phyloP scores from a whole-genome alignment of 2,888 invertebrate genomes.

The Erebia aethiops region DNA sequence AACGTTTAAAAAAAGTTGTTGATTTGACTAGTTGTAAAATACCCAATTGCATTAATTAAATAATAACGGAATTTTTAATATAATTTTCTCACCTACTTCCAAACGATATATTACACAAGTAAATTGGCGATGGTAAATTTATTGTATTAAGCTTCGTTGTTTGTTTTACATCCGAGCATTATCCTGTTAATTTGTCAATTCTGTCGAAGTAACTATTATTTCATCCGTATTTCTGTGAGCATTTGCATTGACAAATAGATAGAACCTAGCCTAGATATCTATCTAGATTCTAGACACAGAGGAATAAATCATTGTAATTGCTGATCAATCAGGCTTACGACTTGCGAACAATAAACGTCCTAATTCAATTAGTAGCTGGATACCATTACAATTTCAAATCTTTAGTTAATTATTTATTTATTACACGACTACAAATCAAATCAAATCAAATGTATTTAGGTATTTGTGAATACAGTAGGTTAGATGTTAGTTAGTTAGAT shows the following conservation, averaged over 20 bases:
- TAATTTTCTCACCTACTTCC: too few species aligned
- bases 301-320: conserved; percentile 19
- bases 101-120: too few species aligned
- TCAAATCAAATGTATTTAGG: too few species aligned
- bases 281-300: not conserved
- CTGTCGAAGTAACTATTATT: not conserved
- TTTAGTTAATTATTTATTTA: not conserved
- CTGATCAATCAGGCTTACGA: conserved; percentile 14
- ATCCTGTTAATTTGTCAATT: not conserved
- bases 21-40: too few species aligned
- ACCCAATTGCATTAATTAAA: too few species aligned
- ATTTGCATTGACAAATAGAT: conserved; percentile 9
- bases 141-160: not conserved
- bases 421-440: not conserved
- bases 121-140: too few species aligned
- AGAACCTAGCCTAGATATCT: conserved; percentile 6
- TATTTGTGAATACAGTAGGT: too few species aligned
- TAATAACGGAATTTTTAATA: too few species aligned
- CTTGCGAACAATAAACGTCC: conserved; percentile 3
- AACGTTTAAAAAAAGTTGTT: too few species aligned
- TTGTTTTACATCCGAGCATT: not conserved
- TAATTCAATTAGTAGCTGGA: conserved; percentile 5
- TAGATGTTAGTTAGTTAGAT: too few species aligned
- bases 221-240: not conserved
- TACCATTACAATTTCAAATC: conserved; percentile 9